Percentiles rank a stretch among this genome's conserved stretches.
Conservation (phyloP, 2,797 vertebrate genomes). For the Adelosebastes latens region DNA sequence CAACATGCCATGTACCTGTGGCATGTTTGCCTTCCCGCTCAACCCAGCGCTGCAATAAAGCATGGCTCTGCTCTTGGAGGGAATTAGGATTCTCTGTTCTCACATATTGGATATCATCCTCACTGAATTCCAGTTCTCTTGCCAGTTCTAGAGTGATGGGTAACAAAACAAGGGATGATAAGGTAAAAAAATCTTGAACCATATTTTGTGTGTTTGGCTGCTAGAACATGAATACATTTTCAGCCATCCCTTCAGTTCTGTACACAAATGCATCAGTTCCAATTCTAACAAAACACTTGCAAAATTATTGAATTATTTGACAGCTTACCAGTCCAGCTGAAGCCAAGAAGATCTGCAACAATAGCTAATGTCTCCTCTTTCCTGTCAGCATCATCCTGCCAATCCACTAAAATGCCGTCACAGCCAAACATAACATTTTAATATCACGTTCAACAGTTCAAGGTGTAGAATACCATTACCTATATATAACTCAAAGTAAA, state of each 20-base stretch:
- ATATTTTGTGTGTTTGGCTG: not conserved
- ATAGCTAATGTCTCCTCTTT: slow-evolving; percentile 94
- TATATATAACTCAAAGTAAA: not conserved
- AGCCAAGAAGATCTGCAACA: slow-evolving; percentile 96
- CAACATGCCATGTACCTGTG: slow-evolving; percentile 83
- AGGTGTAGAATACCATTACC: not conserved
- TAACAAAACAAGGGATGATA: slow-evolving; percentile 8
- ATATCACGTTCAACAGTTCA: slow-evolving; percentile 2
- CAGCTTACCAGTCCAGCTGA: slow-evolving; percentile 97
- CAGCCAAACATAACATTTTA: slow-evolving; percentile 50
- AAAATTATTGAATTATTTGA: slow-evolving; percentile 4
- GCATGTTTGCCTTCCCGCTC: slow-evolving; percentile 94
- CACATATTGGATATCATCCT: slow-evolving; percentile 93
- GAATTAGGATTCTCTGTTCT: slow-evolving; percentile 95
- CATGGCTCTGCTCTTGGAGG: slow-evolving; percentile 96
- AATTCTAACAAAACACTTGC: not conserved
- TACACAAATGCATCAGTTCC: not conserved
- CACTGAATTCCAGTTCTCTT: slow-evolving; percentile 95
- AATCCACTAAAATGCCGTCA: slow-evolving; percentile 84
- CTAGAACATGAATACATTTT: not conserved
- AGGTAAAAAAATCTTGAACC: not conserved
- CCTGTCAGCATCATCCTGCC: slow-evolving; percentile 91
- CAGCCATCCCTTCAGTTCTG: not conserved
- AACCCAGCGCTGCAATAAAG: slow-evolving; percentile 93
- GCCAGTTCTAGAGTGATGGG: slow-evolving; percentile 86